These are phyloP conservation scores for Vanacampus margaritifer DNA, from an alignment of 2,113 vertebrate genomes.

Conservation along the genomic window DNA sequence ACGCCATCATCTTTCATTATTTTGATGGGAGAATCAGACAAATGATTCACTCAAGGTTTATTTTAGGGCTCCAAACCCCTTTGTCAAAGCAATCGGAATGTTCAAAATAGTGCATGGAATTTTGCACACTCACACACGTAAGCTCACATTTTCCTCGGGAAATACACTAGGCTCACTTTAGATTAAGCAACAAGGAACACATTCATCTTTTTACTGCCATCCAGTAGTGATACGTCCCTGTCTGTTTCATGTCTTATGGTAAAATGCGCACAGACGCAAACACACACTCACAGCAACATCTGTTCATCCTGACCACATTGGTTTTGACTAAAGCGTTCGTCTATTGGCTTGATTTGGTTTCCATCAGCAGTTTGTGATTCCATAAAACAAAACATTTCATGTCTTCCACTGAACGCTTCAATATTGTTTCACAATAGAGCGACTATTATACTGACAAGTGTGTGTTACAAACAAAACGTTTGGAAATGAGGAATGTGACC, in stretches of 20 bases:
- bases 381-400: constrained; percentile 33
- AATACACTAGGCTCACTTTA: constrained; percentile 50
- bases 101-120: constrained; percentile 13
- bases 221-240: constrained; percentile 43
- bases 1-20: constrained; percentile 64
- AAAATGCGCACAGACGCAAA: constrained; percentile 31
- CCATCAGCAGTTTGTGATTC: constrained; percentile 28
- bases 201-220: constrained; percentile 49
- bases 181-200: constrained; percentile 62
- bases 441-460: not conserved
- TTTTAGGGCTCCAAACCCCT: constrained; percentile 48
- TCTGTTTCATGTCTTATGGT: constrained; percentile 63
- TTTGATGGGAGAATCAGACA: constrained; percentile 70
- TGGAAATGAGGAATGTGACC: not conserved
- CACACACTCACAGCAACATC: constrained; percentile 29
- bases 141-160: not conserved
- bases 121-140: not conserved
- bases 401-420: not conserved
- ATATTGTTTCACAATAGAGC: not conserved
- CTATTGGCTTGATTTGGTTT: constrained; percentile 25
- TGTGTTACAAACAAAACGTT: not conserved
- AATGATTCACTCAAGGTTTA: constrained; percentile 56
- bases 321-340: constrained; percentile 44
- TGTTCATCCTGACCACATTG: constrained; percentile 40
- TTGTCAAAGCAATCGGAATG: constrained; percentile 41